Conservation (phyloP, 2,113 vertebrate genomes). For the Lycaon pictus region DNA sequence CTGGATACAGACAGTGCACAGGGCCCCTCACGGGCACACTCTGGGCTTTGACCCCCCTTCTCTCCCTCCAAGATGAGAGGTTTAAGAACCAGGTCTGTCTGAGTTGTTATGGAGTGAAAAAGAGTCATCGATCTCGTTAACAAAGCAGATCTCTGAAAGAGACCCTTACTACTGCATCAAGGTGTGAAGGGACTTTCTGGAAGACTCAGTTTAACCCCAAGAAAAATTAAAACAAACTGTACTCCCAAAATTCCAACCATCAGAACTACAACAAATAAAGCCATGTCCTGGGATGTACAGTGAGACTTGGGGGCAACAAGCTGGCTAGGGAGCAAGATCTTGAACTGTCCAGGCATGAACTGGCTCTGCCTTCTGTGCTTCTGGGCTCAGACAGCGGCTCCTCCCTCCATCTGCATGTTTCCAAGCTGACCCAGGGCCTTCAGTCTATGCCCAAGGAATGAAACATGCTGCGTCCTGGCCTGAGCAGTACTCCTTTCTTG, state of each 20-base stretch:
- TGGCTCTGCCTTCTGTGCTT: not conserved
- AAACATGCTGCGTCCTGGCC: fast-evolving
- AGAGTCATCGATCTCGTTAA: not conserved
- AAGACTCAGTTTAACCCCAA: not conserved
- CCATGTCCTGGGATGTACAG: not conserved
- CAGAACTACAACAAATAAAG: not conserved
- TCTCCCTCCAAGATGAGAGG: not conserved
- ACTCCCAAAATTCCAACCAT: not conserved
- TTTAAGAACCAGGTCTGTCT: not conserved
- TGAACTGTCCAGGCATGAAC: not conserved
- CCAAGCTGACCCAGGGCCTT: not conserved
- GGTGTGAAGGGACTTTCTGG: not conserved
- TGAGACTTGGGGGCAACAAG: not conserved
- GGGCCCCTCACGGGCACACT: not conserved
- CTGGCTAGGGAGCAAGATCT: fast-evolving
- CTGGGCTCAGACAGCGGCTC: not conserved
- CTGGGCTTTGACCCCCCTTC: not conserved
- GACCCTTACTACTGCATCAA: not conserved
- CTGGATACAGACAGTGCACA: fast-evolving
- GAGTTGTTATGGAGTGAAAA: not conserved
- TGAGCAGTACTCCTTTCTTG: not conserved
- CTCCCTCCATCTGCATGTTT: not conserved
- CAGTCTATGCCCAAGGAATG: fast-evolving
- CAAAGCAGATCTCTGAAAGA: not conserved
- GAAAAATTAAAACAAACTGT: not conserved